Evolutionary conservation across 2,888 invertebrate species (phyloP).

Genomic region (Nymphalis urticae): DNA sequence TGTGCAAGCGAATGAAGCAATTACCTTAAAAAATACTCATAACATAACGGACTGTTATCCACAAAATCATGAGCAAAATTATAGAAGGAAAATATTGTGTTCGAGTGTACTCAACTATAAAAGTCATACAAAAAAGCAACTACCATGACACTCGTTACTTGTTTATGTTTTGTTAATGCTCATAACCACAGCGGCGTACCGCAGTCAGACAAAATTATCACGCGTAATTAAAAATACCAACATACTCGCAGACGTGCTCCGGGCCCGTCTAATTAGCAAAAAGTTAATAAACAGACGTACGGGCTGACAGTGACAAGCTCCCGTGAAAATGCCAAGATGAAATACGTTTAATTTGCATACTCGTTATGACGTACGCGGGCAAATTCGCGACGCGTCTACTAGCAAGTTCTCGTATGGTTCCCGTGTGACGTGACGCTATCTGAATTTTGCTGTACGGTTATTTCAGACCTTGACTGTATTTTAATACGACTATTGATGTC

Average conservation of each 20-base stretch:
- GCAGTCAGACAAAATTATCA: constrained; percentile 53
- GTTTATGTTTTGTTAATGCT: constrained; percentile 13
- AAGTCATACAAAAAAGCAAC: constrained; percentile 5
- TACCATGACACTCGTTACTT: constrained; percentile 3
- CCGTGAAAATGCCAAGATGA: constrained; percentile 80
- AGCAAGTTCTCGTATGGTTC: constrained; percentile 19
- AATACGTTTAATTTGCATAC: constrained; percentile 78
- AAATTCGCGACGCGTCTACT: constrained; percentile 26
- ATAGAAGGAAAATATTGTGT: too few relatives aligned
- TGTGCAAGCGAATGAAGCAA: constrained; percentile 26
- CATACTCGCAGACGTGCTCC: constrained; percentile 72
- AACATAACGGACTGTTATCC: neutral
- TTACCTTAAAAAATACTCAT: constrained; percentile 2
- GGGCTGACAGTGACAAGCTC: constrained; percentile 77
- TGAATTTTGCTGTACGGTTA: neutral
- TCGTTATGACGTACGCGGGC: constrained; percentile 53
- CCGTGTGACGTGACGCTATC: neutral
- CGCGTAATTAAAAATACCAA: constrained; percentile 80
- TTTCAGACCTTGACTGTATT: neutral
- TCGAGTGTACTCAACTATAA: neutral
- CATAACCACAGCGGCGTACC: constrained; percentile 24
- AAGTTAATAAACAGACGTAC: constrained; percentile 80
- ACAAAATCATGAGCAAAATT: neutral
- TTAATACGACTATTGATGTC: neutral
- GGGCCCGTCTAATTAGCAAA: constrained; percentile 79